Evolutionary conservation across 2,113 vertebrate genomes (phyloP).

Genomic region (Neofelis nebulosa): DNA sequence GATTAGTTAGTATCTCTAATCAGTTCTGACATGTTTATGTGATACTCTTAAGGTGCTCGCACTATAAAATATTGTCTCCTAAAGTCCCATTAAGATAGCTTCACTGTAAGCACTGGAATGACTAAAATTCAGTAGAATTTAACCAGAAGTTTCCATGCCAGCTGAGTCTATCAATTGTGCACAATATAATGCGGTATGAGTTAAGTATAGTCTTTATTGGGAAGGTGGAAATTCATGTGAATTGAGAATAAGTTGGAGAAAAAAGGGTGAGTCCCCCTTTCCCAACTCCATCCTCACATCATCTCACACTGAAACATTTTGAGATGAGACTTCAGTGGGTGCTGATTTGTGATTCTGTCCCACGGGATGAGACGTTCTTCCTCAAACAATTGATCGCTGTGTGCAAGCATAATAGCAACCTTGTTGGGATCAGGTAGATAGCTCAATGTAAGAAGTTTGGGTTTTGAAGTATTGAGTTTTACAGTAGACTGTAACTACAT

Average conservation of each 20-base stretch:
- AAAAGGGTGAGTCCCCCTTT: neutral
- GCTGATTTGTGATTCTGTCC: neutral
- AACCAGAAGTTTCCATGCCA: neutral
- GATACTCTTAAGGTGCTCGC: neutral
- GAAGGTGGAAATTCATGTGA: neutral
- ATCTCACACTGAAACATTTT: neutral
- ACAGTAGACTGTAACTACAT: neutral
- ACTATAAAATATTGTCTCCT: neutral
- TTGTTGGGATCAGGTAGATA: neutral
- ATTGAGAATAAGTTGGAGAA: neutral
- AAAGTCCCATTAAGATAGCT: neutral
- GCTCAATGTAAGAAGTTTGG: neutral
- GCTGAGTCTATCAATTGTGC: neutral
- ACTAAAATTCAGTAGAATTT: neutral
- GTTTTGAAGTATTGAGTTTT: neutral
- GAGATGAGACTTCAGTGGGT: neutral
- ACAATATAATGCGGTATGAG: neutral
- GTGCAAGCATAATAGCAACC: neutral
- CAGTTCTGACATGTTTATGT: neutral
- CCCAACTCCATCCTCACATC: accelerated
- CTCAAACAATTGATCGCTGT: accelerated
- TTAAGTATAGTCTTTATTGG: neutral
- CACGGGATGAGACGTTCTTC: neutral
- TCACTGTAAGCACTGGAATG: neutral
- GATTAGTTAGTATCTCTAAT: neutral